Conservation (phyloP, 2,888 invertebrate genomes). For the Autographa pulchrina region DNA sequence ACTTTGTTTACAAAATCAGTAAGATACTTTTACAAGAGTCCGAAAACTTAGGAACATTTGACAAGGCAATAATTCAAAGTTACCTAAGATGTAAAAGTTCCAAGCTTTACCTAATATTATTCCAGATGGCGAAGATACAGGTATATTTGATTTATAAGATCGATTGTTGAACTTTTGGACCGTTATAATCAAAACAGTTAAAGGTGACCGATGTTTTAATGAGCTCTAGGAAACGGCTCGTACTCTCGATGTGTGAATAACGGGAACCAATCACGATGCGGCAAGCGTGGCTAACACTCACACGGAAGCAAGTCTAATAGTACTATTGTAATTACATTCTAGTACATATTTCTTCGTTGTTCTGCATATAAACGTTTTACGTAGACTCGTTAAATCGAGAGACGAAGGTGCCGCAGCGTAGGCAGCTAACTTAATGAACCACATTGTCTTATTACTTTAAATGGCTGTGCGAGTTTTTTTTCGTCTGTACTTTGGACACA, state of each 20-base stretch:
- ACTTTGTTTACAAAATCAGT: too few species aligned
- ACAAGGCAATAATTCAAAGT: too few species aligned
- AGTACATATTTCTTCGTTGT: conserved; percentile 23
- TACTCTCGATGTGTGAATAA: conserved; percentile 1
- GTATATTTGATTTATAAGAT: conserved; percentile 1
- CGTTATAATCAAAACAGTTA: conserved; percentile 2
- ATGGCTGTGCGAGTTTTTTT: conserved; percentile 79
- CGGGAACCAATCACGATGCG: conserved; percentile 1
- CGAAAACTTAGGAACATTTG: too few species aligned
- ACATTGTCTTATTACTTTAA: conserved; percentile 87
- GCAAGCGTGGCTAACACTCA: not conserved
- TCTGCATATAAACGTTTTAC: conserved; percentile 50
- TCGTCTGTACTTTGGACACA: conserved; percentile 72
- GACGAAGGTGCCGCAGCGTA: conserved; percentile 72
- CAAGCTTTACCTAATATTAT: too few species aligned
- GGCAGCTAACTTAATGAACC: conserved; percentile 83
- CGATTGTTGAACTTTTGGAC: conserved; percentile 1
- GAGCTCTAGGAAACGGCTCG: conserved; percentile 1
- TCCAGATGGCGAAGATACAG: not conserved
- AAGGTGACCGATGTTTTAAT: conserved; percentile 4
- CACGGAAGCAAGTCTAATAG: not conserved
- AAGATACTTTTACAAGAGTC: too few species aligned
- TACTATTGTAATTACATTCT: conserved; percentile 34
- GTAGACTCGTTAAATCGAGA: conserved; percentile 58
- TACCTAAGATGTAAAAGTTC: too few species aligned